phyloP scores from a whole-genome alignment of 2,113 vertebrate species.

The Tenrec ecaudatus region DNA sequence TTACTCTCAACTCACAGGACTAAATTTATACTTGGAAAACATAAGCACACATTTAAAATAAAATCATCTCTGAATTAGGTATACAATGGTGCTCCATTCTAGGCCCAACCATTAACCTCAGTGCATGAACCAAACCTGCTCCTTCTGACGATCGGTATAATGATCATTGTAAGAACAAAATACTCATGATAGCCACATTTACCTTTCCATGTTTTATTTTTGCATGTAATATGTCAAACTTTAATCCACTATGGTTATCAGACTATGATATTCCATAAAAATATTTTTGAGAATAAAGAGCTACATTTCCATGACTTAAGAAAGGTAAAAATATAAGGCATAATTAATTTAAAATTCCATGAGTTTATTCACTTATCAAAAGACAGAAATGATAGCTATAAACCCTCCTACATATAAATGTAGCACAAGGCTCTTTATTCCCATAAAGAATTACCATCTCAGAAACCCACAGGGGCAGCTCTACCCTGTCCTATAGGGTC shows the following conservation, averaged over 20 bases:
- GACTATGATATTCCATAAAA: background rate
- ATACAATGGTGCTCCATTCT: background rate
- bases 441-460: too few relatives aligned
- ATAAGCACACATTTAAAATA: background rate
- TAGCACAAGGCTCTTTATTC: too few relatives aligned
- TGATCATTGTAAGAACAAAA: background rate
- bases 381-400: background rate
- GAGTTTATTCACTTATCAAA: background rate
- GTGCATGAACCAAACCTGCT: background rate
- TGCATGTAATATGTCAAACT: background rate
- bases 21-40: background rate
- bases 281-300: background rate
- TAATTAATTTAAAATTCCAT: background rate
- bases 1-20: conserved; percentile 35
- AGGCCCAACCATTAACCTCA: background rate
- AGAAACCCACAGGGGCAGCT: too few relatives aligned
- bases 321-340: background rate
- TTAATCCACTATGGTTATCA: background rate
- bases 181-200: background rate
- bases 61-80: background rate
- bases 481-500: too few relatives aligned
- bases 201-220: background rate
- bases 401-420: background rate
- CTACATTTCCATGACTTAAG: background rate
- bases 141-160: too few relatives aligned